Percentiles rank a stretch among this genome's conserved stretches.
These are phyloP conservation scores for Astyanax mexicanus DNA, from an alignment of 2,797 vertebrate genomes.

Conservation along the genomic window DNA sequence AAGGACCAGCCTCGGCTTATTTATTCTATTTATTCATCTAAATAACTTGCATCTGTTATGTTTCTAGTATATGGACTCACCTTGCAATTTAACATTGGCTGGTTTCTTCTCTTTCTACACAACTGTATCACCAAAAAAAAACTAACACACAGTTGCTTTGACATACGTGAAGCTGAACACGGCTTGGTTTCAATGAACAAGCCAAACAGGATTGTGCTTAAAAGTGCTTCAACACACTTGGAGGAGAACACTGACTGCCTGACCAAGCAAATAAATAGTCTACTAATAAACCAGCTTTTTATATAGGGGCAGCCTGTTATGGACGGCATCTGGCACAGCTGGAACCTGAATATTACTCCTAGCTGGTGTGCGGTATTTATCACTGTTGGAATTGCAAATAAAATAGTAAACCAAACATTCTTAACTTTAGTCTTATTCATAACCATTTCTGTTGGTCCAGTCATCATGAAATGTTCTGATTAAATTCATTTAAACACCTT, in stretches of 20 bases:
- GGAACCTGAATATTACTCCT: neutral
- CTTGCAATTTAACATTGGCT: neutral
- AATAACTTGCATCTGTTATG: constrained; percentile 14
- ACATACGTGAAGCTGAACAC: neutral
- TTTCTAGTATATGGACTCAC: neutral
- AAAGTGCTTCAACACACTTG: constrained; percentile 29
- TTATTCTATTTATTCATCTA: too few species aligned
- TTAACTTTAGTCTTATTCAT: neutral
- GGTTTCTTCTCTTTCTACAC: neutral
- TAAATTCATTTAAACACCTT: neutral
- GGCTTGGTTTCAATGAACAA: neutral
- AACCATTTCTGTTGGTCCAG: neutral
- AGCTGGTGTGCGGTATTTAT: neutral
- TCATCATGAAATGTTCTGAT: neutral
- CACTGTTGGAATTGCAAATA: neutral
- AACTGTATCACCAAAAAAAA: neutral
- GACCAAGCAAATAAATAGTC: neutral
- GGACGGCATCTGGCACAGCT: neutral
- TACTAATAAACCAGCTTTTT: neutral
- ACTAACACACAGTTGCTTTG: neutral
- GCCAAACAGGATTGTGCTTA: neutral
- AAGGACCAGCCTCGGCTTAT: constrained; percentile 57
- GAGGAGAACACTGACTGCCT: neutral
- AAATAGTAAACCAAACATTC: neutral
- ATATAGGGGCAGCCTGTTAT: neutral